Percentiles rank a stretch among this genome's conserved stretches.
Conservation (phyloP, 2,113 vertebrate species). For the Tyrannus savana region DNA sequence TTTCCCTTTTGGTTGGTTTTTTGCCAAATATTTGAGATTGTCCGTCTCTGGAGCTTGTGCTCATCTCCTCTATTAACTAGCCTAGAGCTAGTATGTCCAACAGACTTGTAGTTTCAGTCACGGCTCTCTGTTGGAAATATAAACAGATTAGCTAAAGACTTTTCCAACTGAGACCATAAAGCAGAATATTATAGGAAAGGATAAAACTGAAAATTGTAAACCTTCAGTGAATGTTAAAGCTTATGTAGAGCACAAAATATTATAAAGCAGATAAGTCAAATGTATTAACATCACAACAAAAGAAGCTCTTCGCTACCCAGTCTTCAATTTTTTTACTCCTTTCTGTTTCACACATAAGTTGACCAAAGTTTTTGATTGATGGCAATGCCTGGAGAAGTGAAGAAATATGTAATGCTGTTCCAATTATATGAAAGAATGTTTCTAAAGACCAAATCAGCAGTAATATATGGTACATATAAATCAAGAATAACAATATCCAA, state of each 20-base stretch:
- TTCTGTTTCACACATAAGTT: neutral
- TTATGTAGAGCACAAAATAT: neutral
- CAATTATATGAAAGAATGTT: neutral
- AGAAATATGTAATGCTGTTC: neutral
- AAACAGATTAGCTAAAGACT: neutral
- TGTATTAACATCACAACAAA: neutral
- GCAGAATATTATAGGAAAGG: neutral
- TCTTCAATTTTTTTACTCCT: neutral
- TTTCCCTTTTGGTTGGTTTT: neutral
- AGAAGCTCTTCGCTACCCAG: neutral
- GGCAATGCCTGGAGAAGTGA: neutral
- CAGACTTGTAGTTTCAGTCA: neutral
- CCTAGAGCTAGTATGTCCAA: neutral
- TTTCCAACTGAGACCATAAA: neutral
- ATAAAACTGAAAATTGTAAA: neutral
- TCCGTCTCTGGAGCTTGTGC: neutral
- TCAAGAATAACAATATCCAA: constrained; percentile 14
- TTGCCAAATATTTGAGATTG: neutral
- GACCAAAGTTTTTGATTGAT: neutral
- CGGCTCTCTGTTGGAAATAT: neutral
- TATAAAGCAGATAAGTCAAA: neutral
- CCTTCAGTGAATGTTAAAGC: neutral
- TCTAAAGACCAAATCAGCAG: neutral
- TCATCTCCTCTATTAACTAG: neutral
- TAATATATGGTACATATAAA: constrained; percentile 22